Evolutionary conservation across 2,113 vertebrate genomes (phyloP).

Genomic region (Chlorocebus sabaeus): DNA sequence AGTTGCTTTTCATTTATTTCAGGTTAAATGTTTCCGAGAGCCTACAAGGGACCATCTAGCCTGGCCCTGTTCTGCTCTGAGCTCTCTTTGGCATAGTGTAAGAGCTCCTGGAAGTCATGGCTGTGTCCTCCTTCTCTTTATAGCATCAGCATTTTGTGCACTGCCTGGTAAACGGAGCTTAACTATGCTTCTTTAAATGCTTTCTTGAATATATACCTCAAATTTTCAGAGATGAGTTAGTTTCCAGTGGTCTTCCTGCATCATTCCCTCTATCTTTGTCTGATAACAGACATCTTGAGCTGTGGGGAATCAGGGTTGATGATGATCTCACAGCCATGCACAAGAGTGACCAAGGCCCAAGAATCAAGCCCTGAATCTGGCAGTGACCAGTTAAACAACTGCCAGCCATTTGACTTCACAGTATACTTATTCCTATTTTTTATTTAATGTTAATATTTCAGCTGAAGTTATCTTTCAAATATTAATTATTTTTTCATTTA

Average conservation of each 20-base stretch:
- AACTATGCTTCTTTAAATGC: neutral
- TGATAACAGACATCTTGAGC: neutral
- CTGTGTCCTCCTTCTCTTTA: neutral
- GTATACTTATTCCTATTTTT: neutral
- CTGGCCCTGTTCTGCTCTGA: neutral
- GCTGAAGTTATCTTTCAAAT: neutral
- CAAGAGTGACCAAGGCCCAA: too few species aligned
- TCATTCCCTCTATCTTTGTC: too few species aligned
- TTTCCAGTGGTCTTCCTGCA: neutral
- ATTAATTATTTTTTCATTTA: neutral
- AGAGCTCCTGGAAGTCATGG: neutral
- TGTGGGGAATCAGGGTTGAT: neutral
- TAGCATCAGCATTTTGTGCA: neutral
- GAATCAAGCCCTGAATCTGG: neutral
- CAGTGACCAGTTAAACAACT: neutral
- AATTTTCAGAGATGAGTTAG: neutral
- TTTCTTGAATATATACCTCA: neutral
- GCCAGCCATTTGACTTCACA: neutral
- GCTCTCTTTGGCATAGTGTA: neutral
- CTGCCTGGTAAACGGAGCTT: neutral
- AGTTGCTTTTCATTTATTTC: too few species aligned
- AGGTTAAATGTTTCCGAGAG: neutral
- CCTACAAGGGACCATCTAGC: neutral
- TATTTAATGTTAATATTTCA: neutral
- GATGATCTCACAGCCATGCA: too few species aligned